Conservation (phyloP, 1,140 invertebrate genomes). For the Drosophila nigrodunni region DNA sequence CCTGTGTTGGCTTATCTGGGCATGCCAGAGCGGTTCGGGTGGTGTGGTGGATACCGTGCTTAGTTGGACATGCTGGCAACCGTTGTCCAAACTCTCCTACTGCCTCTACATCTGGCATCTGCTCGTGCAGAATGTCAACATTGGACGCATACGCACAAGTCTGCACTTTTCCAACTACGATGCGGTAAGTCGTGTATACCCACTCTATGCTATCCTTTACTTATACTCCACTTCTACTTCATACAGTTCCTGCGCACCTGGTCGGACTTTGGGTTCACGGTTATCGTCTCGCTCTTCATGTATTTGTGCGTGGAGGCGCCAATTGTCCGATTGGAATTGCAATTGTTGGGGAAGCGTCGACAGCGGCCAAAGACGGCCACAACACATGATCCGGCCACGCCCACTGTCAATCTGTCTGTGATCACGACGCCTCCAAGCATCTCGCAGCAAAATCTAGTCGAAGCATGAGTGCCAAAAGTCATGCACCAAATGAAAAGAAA, state of each 20-base stretch:
- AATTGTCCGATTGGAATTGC: conserved; percentile 52
- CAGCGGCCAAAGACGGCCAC: background rate
- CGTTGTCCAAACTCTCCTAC: conserved; percentile 85
- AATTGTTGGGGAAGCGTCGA: conserved; percentile 20
- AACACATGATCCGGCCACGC: background rate
- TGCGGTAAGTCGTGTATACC: conserved; percentile 49
- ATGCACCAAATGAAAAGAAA: background rate
- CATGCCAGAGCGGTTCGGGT: conserved; percentile 88
- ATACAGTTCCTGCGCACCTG: conserved; percentile 65
- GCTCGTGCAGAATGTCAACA: conserved; percentile 66
- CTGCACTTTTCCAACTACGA: conserved; percentile 78
- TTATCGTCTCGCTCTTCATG: conserved; percentile 58
- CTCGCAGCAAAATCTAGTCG: conserved; percentile 65
- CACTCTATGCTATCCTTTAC: background rate
- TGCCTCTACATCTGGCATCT: conserved; percentile 86
- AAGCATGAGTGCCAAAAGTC: conserved; percentile 26
- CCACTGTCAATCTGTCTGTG: conserved; percentile 13
- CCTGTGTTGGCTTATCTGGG: conserved; percentile 90
- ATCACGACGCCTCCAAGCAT: conserved; percentile 40
- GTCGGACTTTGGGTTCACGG: conserved; percentile 72
- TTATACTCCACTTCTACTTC: background rate
- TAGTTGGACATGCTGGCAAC: conserved; percentile 85
- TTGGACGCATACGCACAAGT: conserved; percentile 59
- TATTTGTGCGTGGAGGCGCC: conserved; percentile 69
- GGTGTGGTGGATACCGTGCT: conserved; percentile 86